Evolutionary conservation across 2,113 vertebrate genomes (phyloP).

Genomic region (Platanista minor): DNA sequence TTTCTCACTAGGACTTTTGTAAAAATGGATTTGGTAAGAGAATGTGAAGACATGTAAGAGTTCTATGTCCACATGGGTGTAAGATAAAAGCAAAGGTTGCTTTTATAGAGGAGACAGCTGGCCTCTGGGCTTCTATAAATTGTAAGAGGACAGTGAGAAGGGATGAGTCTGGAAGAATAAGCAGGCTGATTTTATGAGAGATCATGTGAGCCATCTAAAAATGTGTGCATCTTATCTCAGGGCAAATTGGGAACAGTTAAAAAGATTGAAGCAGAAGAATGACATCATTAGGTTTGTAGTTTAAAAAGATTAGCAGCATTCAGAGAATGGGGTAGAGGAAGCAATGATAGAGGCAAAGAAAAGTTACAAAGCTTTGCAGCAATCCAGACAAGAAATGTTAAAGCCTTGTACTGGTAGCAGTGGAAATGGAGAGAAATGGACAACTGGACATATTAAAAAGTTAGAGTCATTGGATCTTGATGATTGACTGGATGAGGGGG

Average conservation of each 20-base stretch:
- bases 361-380: neutral
- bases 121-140: neutral
- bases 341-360: neutral
- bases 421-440: neutral
- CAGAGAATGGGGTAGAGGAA: neutral
- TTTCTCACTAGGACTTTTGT: neutral
- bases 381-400: neutral
- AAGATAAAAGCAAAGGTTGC: slow-evolving; percentile 11
- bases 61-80: neutral
- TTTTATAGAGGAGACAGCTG: neutral
- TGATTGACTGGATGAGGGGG: neutral
- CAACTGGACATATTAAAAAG: neutral
- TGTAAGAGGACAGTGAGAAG: neutral
- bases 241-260: neutral
- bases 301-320: slow-evolving; percentile 18
- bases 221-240: neutral
- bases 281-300: neutral
- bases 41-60: neutral
- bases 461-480: neutral
- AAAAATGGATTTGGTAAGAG: neutral
- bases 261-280: neutral
- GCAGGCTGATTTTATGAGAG: neutral
- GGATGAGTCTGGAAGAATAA: neutral
- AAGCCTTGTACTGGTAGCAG: neutral
- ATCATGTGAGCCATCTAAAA: neutral